Conservation (phyloP, 2,888 invertebrate genomes). For the Drosophila lacicola region DNA sequence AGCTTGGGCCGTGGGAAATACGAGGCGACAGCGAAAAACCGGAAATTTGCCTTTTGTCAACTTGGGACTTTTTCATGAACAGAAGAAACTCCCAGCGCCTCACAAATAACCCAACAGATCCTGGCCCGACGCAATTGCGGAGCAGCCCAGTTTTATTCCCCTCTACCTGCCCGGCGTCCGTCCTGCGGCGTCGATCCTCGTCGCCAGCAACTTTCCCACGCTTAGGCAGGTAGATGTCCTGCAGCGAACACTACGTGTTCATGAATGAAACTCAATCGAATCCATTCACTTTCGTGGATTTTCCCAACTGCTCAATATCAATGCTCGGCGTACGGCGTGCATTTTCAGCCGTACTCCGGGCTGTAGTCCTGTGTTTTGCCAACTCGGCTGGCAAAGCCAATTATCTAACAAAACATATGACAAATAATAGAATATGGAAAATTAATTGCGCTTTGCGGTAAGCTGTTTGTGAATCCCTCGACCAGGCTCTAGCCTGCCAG, state of each 20-base stretch:
- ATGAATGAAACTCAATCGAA: slow-evolving; percentile 66
- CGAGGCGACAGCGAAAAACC: slow-evolving; percentile 65
- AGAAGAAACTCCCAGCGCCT: slow-evolving; percentile 62
- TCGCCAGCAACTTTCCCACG: slow-evolving; percentile 70
- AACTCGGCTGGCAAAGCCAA: slow-evolving; percentile 62
- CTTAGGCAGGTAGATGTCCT: slow-evolving; percentile 68
- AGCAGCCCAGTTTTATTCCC: slow-evolving; percentile 67
- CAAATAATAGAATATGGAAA: slow-evolving; percentile 61
- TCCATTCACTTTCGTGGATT: slow-evolving; percentile 61
- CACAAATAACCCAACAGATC: slow-evolving; percentile 71
- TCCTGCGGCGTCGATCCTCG: slow-evolving; percentile 14
- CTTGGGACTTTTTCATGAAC: slow-evolving; percentile 59
- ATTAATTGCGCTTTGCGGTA: slow-evolving; percentile 75
- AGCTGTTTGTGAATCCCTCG: slow-evolving; percentile 54
- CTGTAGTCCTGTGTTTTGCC: slow-evolving; percentile 44
- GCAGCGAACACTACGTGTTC: slow-evolving; percentile 36
- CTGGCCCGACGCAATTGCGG: slow-evolving; percentile 70
- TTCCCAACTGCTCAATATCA: slow-evolving; percentile 53
- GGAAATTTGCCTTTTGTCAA: slow-evolving; percentile 73
- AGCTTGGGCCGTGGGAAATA: slow-evolving; percentile 64
- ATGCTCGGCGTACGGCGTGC: slow-evolving; percentile 23
- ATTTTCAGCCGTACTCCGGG: neutral
- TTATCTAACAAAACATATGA: slow-evolving; percentile 78
- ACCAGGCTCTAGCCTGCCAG: slow-evolving; percentile 4
- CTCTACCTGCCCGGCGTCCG: slow-evolving; percentile 52